These are phyloP conservation scores for Platynereis dumerilii DNA, from an alignment of 2,888 invertebrate genomes.

Conservation along the genomic window DNA sequence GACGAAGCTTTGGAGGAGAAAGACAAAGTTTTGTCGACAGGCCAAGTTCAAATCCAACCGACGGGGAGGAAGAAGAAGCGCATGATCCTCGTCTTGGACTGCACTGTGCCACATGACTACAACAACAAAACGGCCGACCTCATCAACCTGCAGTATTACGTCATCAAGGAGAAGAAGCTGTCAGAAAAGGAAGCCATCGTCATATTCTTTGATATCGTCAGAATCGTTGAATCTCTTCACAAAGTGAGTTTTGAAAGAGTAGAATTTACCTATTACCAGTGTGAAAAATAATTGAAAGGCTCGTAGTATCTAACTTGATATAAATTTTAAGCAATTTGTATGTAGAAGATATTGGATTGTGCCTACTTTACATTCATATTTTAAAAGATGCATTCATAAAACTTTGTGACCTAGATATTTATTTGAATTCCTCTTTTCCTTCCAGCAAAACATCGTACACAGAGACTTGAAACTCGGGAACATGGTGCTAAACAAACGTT, in stretches of 20 bases:
- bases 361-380: no score
- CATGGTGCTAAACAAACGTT: slow-evolving; percentile 75
- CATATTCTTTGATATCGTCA: slow-evolving; percentile 77
- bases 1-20: slow-evolving; percentile 75
- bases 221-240: slow-evolving; percentile 77
- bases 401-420: no score
- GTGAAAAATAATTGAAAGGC: background rate
- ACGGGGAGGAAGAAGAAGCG: slow-evolving; percentile 64
- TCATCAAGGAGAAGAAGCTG: slow-evolving; percentile 78
- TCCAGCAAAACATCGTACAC: slow-evolving; percentile 78
- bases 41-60: slow-evolving; percentile 61
- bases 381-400: no score
- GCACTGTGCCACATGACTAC: slow-evolving; percentile 75
- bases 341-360: background rate
- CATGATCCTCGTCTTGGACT: slow-evolving; percentile 77
- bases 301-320: background rate
- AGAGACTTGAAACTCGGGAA: slow-evolving; percentile 80
- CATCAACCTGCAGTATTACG: slow-evolving; percentile 77
- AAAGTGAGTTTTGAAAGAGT: slow-evolving; percentile 65
- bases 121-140: slow-evolving; percentile 65
- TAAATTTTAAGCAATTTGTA: background rate
- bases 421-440: slow-evolving; percentile 45
- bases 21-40: slow-evolving; percentile 60
- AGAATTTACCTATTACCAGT: background rate
- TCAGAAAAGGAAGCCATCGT: slow-evolving; percentile 76